A percentile compares a stretch with the other conserved stretches of the same genome.
These are phyloP conservation scores for Poeciliopsis turneri DNA, from an alignment of 2,797 vertebrate species.

Conservation along the genomic window DNA sequence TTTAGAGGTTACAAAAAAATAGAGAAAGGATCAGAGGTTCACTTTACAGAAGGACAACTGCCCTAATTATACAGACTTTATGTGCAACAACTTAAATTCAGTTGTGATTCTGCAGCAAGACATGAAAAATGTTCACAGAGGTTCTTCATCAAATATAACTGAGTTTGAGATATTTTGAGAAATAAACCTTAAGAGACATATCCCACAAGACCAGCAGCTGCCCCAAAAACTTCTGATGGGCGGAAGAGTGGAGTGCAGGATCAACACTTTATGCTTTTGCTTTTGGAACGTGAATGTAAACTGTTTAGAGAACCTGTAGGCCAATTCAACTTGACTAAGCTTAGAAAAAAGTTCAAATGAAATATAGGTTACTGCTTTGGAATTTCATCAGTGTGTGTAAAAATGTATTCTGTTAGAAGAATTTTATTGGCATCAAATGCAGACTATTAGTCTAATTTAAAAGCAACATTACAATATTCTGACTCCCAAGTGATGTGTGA, in stretches of 20 bases:
- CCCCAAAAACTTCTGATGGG: conserved; percentile 27
- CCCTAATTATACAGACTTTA: background rate
- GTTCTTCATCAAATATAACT: background rate
- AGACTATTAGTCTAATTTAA: conserved; percentile 11
- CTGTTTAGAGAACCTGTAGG: conserved; percentile 26
- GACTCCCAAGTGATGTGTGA: conserved; percentile 36
- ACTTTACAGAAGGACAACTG: background rate
- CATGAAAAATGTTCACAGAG: background rate
- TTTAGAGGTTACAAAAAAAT: background rate
- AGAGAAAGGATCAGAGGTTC: background rate
- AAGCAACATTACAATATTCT: background rate
- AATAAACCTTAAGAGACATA: background rate
- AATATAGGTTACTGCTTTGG: background rate
- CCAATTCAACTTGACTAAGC: conserved; percentile 17
- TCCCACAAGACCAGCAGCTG: background rate
- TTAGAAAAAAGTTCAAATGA: conserved; percentile 18
- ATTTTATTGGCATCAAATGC: conserved; percentile 4
- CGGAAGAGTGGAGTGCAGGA: conserved; percentile 18
- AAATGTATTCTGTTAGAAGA: conserved; percentile 1
- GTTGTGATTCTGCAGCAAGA: background rate
- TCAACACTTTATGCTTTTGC: conserved; percentile 60
- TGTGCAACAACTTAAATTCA: background rate
- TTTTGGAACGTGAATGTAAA: conserved; percentile 55
- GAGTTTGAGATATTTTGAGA: background rate
- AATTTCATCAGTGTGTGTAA: conserved; percentile 14